Conservation (phyloP, 2,888 invertebrate genomes). For the Mesochorus sp. region DNA sequence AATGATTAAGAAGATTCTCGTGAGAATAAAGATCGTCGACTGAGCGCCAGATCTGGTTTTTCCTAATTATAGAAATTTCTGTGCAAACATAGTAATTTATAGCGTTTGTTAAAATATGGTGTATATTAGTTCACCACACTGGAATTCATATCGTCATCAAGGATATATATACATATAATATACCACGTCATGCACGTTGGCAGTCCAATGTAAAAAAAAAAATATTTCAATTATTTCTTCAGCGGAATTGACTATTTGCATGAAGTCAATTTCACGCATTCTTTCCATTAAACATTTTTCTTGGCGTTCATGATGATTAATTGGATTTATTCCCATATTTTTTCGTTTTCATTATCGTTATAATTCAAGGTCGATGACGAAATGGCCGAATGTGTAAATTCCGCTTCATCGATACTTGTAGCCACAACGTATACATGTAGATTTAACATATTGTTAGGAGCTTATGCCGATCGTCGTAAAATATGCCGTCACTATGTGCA, state of each 20-base stretch:
- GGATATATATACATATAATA: too few relatives aligned
- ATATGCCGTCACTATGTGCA: constrained; percentile 7
- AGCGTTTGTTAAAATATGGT: background rate
- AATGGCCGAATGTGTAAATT: background rate
- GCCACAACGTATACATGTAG: constrained; percentile 1
- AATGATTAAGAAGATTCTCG: too few relatives aligned
- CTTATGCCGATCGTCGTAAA: constrained; percentile 34
- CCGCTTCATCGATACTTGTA: constrained; percentile 8
- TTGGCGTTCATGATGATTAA: background rate
- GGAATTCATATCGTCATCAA: constrained; percentile 2
- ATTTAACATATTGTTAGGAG: constrained; percentile 40
- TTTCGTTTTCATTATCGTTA: constrained; percentile 2
- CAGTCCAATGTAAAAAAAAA: background rate
- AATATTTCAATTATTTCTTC: background rate
- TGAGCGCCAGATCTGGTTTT: too few relatives aligned
- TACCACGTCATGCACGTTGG: too few relatives aligned
- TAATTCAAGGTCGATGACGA: constrained; percentile 39
- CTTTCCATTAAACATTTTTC: constrained; percentile 7
- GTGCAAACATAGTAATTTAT: constrained; percentile 56
- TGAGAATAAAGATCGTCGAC: too few relatives aligned
- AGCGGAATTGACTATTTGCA: background rate
- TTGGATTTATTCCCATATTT: constrained; percentile 35
- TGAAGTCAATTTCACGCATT: background rate
- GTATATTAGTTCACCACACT: background rate
- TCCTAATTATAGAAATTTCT: constrained; percentile 66